Base-by-base conservation (phyloP, 2,888 invertebrate species). In the Drosophila borborema region DNA sequence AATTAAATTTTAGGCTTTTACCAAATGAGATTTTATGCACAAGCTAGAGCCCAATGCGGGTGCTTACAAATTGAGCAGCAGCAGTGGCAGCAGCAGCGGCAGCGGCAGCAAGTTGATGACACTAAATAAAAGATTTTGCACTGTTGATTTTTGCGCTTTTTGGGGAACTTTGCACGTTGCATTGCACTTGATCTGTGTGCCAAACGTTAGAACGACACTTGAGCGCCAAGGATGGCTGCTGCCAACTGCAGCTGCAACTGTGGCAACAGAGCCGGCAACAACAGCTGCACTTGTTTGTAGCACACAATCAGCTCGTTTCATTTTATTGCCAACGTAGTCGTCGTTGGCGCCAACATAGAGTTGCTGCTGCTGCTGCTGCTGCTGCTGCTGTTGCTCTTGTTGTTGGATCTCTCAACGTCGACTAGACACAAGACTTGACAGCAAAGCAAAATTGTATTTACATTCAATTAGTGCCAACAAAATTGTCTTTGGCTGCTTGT, bases 171-270 rank as follows among this genome's bases (percentile, higher is more conserved):
- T 82, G 81, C 90, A 90, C 90, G 86, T 90, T 80, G 89, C 89
- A 90, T 82, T 89, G 90, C 86, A 87, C 86, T 87, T 90, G 86
- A 87, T 87, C 90, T 87, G 86, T 90, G 89, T 87, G 90, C 89
- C 86, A 90, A 90, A 88, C 86, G 88, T 88, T 86, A 77, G 76
- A 89, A 82, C 80, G 88, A 82, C 89, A 87, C 89, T 85, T 81
- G 79, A 84, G 59, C 68, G 58, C 58, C 41, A 49, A 65, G 76
- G 65, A 62, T 20, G 58, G 18, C 43, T 16, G 48, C 31, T 20
- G 56, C 56, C 56, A 43, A 14, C 38, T 62, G 38, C n/a, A 55
- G 46, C 36, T 60, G 60, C 60, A 60, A 49, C 49, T 60, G 60
- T 49, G 48, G 60, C 20, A 51, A 55, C 31, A 28, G 18, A 36